Evolutionary conservation across 1,140 invertebrate species (phyloP).

Genomic region (Thaumetopoea pityocampa): DNA sequence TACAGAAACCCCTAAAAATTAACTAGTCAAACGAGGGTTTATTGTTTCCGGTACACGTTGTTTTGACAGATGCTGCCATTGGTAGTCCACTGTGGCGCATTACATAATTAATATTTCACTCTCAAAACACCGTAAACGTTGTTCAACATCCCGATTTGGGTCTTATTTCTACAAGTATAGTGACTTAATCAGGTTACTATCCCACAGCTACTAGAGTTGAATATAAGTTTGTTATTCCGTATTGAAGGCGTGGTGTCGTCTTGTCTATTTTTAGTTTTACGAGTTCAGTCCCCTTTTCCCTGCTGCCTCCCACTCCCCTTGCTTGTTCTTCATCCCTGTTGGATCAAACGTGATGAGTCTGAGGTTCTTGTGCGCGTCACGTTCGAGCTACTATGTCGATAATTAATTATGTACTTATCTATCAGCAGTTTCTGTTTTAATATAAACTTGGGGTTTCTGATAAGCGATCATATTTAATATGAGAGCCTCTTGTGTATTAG

Average conservation of each 20-base stretch:
- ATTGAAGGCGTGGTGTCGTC: slow-evolving; percentile 33
- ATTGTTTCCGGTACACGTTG: slow-evolving; percentile 55
- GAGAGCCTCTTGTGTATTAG: too few relatives aligned
- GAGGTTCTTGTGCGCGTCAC: slow-evolving; percentile 26
- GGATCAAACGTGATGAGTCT: slow-evolving; percentile 31
- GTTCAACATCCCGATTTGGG: slow-evolving; percentile 10
- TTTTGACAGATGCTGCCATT: slow-evolving; percentile 61
- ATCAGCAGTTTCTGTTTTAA: neutral
- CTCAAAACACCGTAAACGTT: neutral
- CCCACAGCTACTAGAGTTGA: slow-evolving; percentile 4
- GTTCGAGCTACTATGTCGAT: slow-evolving; percentile 6
- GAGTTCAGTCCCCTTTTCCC: slow-evolving; percentile 49
- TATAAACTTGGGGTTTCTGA: too few relatives aligned
- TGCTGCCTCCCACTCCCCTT: slow-evolving; percentile 18
- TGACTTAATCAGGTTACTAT: slow-evolving; percentile 6
- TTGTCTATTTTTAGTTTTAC: slow-evolving; percentile 66
- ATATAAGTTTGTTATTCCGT: slow-evolving; percentile 12
- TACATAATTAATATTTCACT: slow-evolving; percentile 16
- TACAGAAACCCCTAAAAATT: slow-evolving; percentile 20
- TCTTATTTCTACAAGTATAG: slow-evolving; percentile 13
- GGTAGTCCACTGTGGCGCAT: slow-evolving; percentile 15
- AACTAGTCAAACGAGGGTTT: slow-evolving; percentile 32
- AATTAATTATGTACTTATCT: slow-evolving; percentile 6
- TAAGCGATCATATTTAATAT: too few relatives aligned
- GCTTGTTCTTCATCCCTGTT: slow-evolving; percentile 29